Evolutionary conservation across 2,797 vertebrate species (phyloP).

Genomic region (Periophthalmus magnuspinnatus): DNA sequence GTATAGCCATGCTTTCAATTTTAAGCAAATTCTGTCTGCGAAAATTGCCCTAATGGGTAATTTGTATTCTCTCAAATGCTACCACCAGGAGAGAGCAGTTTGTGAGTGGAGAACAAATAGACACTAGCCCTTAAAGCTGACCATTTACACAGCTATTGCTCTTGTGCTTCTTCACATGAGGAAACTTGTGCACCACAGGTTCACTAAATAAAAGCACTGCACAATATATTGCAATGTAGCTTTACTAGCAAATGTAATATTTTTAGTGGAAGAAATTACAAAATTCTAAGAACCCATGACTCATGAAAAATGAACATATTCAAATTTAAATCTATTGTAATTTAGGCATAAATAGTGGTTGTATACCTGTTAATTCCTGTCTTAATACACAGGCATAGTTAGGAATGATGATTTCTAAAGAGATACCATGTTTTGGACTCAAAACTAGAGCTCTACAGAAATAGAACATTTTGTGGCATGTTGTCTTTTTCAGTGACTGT

Average conservation of each 20-base stretch:
- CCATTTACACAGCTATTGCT: constrained; percentile 38
- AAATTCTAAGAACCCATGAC: too few species aligned
- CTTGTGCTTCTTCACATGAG: constrained; percentile 22
- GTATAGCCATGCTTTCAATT: too few species aligned
- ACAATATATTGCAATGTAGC: background rate
- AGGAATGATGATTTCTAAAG: too few species aligned
- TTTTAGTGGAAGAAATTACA: background rate
- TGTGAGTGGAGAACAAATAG: constrained; percentile 46
- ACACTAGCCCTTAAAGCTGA: constrained; percentile 39
- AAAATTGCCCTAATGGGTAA: constrained; percentile 61
- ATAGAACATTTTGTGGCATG: background rate
- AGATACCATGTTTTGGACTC: background rate
- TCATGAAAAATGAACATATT: background rate
- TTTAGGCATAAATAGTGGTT: too few species aligned
- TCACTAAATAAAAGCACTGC: constrained; percentile 5
- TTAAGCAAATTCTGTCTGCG: constrained; percentile 23
- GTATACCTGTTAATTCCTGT: too few species aligned
- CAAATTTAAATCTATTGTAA: background rate
- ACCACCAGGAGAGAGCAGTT: constrained; percentile 58
- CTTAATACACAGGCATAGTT: too few species aligned
- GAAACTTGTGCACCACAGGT: constrained; percentile 8
- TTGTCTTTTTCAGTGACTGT: background rate
- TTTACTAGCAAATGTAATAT: background rate
- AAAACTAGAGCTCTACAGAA: background rate
- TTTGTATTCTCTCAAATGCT: constrained; percentile 12